A percentile compares a stretch with the other conserved stretches of the same genome.
These are phyloP conservation scores for Caenorhabditis virilis DNA, from an alignment of 2,888 invertebrate genomes.

Conservation along the genomic window DNA sequence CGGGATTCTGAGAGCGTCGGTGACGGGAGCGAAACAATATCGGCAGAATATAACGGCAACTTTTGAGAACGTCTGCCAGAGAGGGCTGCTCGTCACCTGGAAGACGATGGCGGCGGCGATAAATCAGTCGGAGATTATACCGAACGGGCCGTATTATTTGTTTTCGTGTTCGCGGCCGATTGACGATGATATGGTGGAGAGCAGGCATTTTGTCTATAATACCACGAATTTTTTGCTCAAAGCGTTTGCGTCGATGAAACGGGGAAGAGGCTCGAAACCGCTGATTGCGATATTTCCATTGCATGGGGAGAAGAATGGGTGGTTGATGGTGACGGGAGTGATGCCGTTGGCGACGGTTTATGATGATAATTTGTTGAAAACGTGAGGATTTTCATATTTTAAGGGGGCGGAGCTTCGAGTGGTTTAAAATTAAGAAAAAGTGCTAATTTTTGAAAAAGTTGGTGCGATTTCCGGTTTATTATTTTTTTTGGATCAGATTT, in stretches of 20 bases:
- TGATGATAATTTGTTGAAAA: constrained; percentile 44
- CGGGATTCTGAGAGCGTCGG: constrained; percentile 8
- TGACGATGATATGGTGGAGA: constrained; percentile 37
- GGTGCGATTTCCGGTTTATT: no score
- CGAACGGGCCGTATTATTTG: constrained; percentile 40
- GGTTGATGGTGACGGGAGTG: constrained; percentile 48
- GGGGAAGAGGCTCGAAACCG: constrained; percentile 38
- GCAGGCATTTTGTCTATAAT: constrained; percentile 47
- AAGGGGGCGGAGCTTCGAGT: no score
- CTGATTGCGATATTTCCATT: constrained; percentile 48
- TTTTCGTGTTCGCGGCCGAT: constrained; percentile 28
- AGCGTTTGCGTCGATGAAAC: constrained; percentile 44
- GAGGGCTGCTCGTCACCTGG: constrained; percentile 40
- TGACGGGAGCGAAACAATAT: constrained; percentile 8
- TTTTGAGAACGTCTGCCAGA: constrained; percentile 13
- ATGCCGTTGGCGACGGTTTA: constrained; percentile 50
- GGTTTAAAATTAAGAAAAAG: no score
- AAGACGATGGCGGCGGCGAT: constrained; percentile 43
- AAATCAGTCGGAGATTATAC: constrained; percentile 47
- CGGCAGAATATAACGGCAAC: constrained; percentile 12
- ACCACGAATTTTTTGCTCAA: constrained; percentile 43
- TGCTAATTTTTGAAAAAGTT: no score
- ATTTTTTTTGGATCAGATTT: no score
- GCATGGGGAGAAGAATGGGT: constrained; percentile 32
- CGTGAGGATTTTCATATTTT: constrained; percentile 18